phyloP scores from a whole-genome alignment of 2,797 vertebrate species.

The Leptoclinus maculatus region DNA sequence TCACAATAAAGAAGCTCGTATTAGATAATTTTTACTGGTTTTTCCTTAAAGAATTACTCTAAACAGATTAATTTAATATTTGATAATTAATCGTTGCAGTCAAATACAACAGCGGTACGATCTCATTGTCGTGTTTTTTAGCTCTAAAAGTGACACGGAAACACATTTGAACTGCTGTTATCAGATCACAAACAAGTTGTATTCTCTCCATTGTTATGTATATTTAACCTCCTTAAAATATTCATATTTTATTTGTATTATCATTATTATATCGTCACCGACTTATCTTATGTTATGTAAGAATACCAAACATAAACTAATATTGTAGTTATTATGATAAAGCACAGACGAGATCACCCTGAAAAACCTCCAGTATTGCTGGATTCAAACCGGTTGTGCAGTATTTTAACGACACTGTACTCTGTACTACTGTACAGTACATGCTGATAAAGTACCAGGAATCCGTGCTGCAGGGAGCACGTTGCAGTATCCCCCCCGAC shows the following conservation, averaged over 20 bases:
- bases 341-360: background rate
- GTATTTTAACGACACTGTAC: background rate
- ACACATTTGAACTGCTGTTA: too few species aligned
- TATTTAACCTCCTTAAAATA: background rate
- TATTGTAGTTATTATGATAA: background rate
- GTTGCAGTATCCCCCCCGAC: conserved; percentile 18
- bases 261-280: background rate
- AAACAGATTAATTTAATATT: too few species aligned
- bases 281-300: too few species aligned
- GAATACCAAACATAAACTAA: background rate
- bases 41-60: too few species aligned
- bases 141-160: background rate
- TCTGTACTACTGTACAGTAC: background rate
- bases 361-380: background rate
- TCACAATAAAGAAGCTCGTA: background rate
- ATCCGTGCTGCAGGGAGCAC: conserved; percentile 15
- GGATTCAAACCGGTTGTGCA: background rate
- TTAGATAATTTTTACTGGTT: too few species aligned
- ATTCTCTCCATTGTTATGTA: background rate
- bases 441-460: conserved; percentile 13
- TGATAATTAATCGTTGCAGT: too few species aligned
- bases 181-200: too few species aligned
- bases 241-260: background rate
- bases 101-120: too few species aligned
- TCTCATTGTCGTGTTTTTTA: too few species aligned